A percentile compares a stretch with the other conserved stretches of the same genome.
Evolutionary conservation across 1,140 invertebrate genomes (phyloP).

Genomic region (Venturia canescens): DNA sequence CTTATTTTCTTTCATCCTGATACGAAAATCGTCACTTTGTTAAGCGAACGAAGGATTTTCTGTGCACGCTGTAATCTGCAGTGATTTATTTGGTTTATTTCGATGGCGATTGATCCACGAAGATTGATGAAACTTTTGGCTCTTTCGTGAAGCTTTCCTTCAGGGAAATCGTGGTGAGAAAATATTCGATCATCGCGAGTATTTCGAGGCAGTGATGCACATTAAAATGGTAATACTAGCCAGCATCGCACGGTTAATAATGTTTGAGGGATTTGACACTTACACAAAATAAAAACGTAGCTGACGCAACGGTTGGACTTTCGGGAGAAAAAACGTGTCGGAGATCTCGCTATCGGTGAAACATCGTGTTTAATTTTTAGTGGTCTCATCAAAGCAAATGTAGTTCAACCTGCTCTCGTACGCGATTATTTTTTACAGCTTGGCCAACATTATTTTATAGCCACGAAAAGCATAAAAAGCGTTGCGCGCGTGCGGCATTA

Average conservation of each 20-base stretch:
- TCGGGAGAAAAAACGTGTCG: not conserved
- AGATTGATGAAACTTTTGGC: too few species aligned
- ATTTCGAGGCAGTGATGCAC: too few species aligned
- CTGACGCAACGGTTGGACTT: not conserved
- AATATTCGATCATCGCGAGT: too few species aligned
- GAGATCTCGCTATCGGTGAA: not conserved
- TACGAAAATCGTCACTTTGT: too few species aligned
- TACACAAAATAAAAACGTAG: not conserved
- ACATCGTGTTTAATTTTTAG: not conserved
- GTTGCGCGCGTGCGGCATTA: not conserved
- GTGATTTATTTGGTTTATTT: too few species aligned
- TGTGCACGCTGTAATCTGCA: too few species aligned
- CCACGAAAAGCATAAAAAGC: slow-evolving; percentile 16
- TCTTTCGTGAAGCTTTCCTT: too few species aligned
- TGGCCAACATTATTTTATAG: slow-evolving; percentile 19
- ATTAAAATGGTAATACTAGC: too few species aligned
- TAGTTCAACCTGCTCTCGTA: not conserved
- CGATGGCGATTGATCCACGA: too few species aligned
- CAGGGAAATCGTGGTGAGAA: too few species aligned
- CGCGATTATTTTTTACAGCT: not conserved
- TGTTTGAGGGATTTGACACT: not conserved
- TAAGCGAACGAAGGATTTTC: too few species aligned
- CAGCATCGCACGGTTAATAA: not conserved
- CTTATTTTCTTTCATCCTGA: too few species aligned
- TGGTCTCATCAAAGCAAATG: not conserved